Percentiles rank a stretch among this genome's conserved stretches.
Conservation (phyloP, 2,113 vertebrate genomes). For the Lamprotornis superbus region DNA sequence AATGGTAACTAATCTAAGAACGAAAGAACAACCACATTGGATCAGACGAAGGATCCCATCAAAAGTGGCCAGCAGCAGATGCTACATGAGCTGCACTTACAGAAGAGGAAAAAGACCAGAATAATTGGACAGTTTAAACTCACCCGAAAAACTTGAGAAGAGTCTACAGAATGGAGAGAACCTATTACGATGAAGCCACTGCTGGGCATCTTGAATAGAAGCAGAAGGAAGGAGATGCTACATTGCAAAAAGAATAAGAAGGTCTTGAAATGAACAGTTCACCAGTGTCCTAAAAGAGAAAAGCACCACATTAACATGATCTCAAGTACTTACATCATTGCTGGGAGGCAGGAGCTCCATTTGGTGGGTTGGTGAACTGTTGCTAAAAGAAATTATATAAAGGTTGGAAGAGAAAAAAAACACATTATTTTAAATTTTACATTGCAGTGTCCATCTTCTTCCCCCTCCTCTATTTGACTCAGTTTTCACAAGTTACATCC, state of each 20-base stretch:
- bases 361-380: constrained; percentile 86
- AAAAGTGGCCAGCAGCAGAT: neutral
- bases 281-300: constrained; percentile 72
- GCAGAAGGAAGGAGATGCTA: constrained; percentile 89
- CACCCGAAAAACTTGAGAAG: constrained; percentile 92
- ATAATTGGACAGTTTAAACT: constrained; percentile 7
- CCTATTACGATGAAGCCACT: constrained; percentile 90
- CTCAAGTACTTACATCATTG: constrained; percentile 86
- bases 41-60: neutral
- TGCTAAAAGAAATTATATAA: constrained; percentile 74
- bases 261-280: constrained; percentile 74
- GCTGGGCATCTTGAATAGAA: constrained; percentile 88
- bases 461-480: neutral
- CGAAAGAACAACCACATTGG: neutral
- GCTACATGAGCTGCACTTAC: neutral
- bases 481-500: neutral
- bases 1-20: neutral
- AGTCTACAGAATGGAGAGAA: constrained; percentile 91
- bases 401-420: constrained; percentile 30
- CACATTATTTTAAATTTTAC: constrained; percentile 13
- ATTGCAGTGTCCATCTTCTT: neutral
- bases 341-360: constrained; percentile 80
- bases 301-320: constrained; percentile 64
- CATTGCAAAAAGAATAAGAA: constrained; percentile 82
- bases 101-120: neutral